Base-by-base conservation (phyloP, 2,888 invertebrate genomes). In the Hypsopygia costalis region DNA sequence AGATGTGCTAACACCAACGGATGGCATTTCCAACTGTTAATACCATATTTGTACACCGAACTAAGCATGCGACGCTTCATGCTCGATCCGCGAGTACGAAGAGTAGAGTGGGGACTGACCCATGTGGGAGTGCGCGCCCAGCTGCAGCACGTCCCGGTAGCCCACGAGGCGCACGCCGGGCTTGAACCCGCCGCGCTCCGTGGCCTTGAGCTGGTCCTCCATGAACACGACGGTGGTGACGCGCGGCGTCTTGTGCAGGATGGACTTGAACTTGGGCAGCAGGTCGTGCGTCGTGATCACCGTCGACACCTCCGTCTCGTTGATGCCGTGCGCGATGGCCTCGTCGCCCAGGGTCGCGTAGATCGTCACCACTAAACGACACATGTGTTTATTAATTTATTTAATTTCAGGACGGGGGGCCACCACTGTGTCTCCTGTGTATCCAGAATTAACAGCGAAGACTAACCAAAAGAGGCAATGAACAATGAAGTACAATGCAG, bases 311-410 rank as follows among this genome's bases (percentile, higher is more conserved):
- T 98, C 97, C 0, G 99, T 98, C 90, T 99, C 98, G 75, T 97
- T 97, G 68, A 99, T 95, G 58, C 98, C 98, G 81, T 98, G 98
- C 4, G 95, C 94, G 47, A 99, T 95, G 1, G 98, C 99, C 5
- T 99, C 98, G 69, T 98, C 97, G 25, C 98, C 98, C 8, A 99
- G 90, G 0, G 98, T 99, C 1, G 99, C 96, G 79, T 99, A 99
- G 57, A 99, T 94, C 0, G 99, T 99, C 1, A 98, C 98, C 68
- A 99, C 95, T 91, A 90, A 48, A 59, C n/a, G n/a, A n/a, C n/a
- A n/a, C n/a, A n/a, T n/a, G n/a, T n/a, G n/a, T n/a, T n/a, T n/a
- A n/a, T n/a, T n/a, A n/a, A n/a, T n/a, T n/a, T n/a, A n/a, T n/a
- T n/a, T n/a, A n/a, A n/a, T n/a, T n/a, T n/a, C n/a, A n/a, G n/a